Evolutionary conservation across 2,888 invertebrate species (phyloP), one percentile per base, ranked within the genome.

Genomic region (Thecophora atra): DNA sequence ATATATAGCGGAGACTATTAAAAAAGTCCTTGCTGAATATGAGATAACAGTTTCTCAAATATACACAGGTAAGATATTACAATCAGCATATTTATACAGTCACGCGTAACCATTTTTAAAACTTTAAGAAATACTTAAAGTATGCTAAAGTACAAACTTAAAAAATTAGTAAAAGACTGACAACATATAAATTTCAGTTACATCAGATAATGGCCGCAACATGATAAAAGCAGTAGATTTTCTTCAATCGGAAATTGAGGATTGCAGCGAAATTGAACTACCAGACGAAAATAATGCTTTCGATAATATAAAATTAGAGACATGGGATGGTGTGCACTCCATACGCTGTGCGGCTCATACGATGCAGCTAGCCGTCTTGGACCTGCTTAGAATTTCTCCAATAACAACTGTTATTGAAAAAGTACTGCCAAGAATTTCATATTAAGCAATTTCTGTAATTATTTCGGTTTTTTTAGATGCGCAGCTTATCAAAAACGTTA

Each of bases 311-410:
- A 21, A 21, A 21, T 17, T 21, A 8, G 21, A 21, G 3, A 54
- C 54, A 54, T 54, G n/a, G n/a, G 21, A 21, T 21, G 21, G 21
- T 54, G 21, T 54, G n/a, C n/a, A 54, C 54, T 54, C 54, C 19
- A 54, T 54, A 54, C 54, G 54, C 54, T 54, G 54, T n/a, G 54
- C 54, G 54, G 54, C 54, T n/a, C 54, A 54, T n/a, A 54, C 54
- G 8, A 54, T 54, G 54, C 54, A 54, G 19, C 54, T 54, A 21
- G 54, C 21, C 6, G 54, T n/a, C 7, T 54, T n/a, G 54, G 54
- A 54, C 21, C 54, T 54, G 8, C 6, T 54, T 19, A 54, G 21
- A n/a, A 21, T 21, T 8, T 54, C 54, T 8, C 17, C n/a, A 54
- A 54, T 54, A 54, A 54, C 8, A 54, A 54, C n/a, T n/a, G 4